These are phyloP conservation scores for Heliornis fulica DNA, from an alignment of 2,113 vertebrate genomes.

Conservation along the genomic window DNA sequence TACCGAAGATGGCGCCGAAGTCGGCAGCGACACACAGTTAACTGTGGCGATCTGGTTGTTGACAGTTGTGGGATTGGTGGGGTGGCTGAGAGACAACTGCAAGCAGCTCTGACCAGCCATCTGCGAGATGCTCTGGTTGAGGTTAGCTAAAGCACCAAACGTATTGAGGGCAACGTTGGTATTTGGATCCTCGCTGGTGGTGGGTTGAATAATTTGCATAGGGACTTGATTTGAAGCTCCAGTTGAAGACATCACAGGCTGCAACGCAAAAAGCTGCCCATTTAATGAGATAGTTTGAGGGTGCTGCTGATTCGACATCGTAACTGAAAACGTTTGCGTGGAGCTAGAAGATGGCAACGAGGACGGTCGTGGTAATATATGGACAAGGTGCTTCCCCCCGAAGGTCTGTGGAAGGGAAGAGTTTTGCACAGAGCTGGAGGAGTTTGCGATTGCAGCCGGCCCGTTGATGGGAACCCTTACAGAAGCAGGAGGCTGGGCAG, in stretches of 20 bases:
- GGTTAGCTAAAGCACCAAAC: slow-evolving; percentile 92
- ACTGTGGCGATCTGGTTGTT: slow-evolving; percentile 63
- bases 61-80: slow-evolving; percentile 70
- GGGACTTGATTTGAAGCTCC: slow-evolving; percentile 83
- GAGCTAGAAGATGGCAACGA: slow-evolving; percentile 71
- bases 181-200: slow-evolving; percentile 90
- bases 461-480: slow-evolving; percentile 73
- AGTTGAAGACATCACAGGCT: slow-evolving; percentile 88
- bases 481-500: slow-evolving; percentile 76
- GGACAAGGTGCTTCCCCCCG: slow-evolving; percentile 92
- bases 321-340: slow-evolving; percentile 70
- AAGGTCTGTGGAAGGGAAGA: slow-evolving; percentile 81
- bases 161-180: slow-evolving; percentile 93
- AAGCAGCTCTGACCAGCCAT: slow-evolving; percentile 86
- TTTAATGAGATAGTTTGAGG: slow-evolving; percentile 96
- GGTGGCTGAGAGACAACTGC: slow-evolving; percentile 73
- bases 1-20: slow-evolving; percentile 36
- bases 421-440: slow-evolving; percentile 72
- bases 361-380: slow-evolving; percentile 92
- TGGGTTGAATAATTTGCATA: slow-evolving; percentile 93
- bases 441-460: slow-evolving; percentile 69
- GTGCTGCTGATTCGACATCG: slow-evolving; percentile 77
- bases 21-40: slow-evolving; percentile 58
- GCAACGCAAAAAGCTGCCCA: slow-evolving; percentile 93
- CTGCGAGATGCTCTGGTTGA: slow-evolving; percentile 96